These are phyloP conservation scores for Malurus elegans DNA, from an alignment of 2,113 vertebrate species.

Conservation along the genomic window DNA sequence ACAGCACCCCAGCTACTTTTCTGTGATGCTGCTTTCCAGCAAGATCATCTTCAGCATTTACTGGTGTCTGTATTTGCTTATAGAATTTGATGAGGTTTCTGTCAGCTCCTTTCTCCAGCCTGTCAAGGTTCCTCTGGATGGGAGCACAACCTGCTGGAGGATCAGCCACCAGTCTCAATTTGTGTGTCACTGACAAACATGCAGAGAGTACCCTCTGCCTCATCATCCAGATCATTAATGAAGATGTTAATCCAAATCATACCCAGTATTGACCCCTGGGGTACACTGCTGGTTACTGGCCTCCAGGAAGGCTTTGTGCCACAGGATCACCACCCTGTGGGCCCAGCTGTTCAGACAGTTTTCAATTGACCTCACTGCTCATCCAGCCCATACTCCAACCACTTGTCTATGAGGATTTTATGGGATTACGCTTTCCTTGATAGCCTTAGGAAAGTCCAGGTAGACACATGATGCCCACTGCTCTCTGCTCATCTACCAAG, in stretches of 20 bases:
- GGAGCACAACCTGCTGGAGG: accelerated
- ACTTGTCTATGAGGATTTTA: background rate
- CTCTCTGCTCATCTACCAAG: background rate
- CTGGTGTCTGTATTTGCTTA: background rate
- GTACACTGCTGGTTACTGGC: background rate
- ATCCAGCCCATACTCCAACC: background rate
- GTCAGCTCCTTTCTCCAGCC: background rate
- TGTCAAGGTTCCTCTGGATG: background rate
- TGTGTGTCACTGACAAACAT: background rate
- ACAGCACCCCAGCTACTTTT: background rate
- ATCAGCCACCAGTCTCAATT: background rate
- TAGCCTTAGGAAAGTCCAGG: background rate
- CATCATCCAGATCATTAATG: background rate
- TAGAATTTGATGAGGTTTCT: background rate
- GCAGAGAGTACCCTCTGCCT: background rate
- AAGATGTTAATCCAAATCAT: background rate
- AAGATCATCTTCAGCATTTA: background rate
- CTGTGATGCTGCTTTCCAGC: background rate
- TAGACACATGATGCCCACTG: background rate
- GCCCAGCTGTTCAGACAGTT: background rate
- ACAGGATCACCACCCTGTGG: background rate
- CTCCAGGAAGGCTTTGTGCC: background rate
- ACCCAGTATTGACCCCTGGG: background rate
- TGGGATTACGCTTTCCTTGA: background rate
- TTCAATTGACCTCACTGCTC: background rate